Evolutionary conservation across 2,113 vertebrate species (phyloP).

Genomic region (Otus sunia): DNA sequence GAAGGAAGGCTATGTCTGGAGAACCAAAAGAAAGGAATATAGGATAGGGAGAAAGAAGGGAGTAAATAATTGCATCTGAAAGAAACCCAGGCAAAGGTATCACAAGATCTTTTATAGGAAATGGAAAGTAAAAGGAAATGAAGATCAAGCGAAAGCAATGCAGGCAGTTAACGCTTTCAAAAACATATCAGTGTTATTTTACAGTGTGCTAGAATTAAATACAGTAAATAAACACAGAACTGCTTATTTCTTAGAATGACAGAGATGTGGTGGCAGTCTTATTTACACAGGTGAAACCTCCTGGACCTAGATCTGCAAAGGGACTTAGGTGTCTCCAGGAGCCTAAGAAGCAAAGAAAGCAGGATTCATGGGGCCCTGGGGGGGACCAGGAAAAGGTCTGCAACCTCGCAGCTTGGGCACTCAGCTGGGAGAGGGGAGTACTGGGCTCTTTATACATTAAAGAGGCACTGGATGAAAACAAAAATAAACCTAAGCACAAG

Average conservation of each 20-base stretch:
- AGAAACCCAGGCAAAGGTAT: not conserved
- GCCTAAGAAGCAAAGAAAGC: constrained; percentile 30
- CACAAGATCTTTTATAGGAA: not conserved
- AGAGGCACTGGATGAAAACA: constrained; percentile 5
- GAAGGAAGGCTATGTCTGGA: not conserved
- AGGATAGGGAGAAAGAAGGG: not conserved
- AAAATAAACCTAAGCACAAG: constrained; percentile 41
- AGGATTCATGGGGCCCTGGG: constrained; percentile 31
- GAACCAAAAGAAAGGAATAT: not conserved
- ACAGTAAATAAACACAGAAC: constrained; percentile 55
- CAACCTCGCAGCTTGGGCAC: not conserved
- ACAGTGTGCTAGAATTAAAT: constrained; percentile 54
- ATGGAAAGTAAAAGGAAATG: constrained; percentile 32
- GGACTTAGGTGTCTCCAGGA: constrained; percentile 39
- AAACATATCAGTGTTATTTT: constrained; percentile 39
- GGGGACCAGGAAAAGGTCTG: constrained; percentile 36
- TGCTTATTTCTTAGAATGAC: constrained; percentile 48
- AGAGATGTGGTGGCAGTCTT: constrained; percentile 47
- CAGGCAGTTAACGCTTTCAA: constrained; percentile 33
- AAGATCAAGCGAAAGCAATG: not conserved
- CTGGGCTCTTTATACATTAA: constrained; percentile 10
- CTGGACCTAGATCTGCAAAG: constrained; percentile 35
- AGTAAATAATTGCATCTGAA: not conserved
- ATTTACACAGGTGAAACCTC: constrained; percentile 61
- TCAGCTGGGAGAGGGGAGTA: constrained; percentile 5